These are phyloP conservation scores for Musca domestica DNA, from an alignment of 1,140 invertebrate species.

Conservation along the genomic window DNA sequence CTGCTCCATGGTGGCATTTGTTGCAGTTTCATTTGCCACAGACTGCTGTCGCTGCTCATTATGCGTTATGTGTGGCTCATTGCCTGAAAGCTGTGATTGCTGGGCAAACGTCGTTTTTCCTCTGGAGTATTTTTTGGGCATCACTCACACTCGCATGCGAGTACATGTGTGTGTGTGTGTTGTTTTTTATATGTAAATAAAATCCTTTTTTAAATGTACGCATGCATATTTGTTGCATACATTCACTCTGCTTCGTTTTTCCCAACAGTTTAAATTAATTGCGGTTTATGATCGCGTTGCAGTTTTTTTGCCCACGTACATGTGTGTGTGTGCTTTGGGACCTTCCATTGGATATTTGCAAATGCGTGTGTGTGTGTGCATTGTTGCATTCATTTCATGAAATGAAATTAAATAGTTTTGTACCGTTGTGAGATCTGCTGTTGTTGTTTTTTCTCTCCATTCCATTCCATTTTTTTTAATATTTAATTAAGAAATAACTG, in stretches of 20 bases:
- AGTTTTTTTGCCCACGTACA: no score
- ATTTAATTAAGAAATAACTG: slow-evolving; percentile 23
- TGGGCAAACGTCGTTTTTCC: background rate
- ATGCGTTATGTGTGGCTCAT: slow-evolving; percentile 7
- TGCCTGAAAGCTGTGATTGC: background rate
- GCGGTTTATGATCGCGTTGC: slow-evolving; percentile 1
- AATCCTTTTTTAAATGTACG: background rate
- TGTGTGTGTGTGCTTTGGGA: no score
- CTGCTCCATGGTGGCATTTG: no score
- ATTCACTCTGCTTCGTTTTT: no score
- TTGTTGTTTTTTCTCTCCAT: background rate
- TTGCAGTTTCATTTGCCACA: no score
- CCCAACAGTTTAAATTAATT: slow-evolving; percentile 13
- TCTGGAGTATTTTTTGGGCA: background rate
- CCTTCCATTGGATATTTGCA: no score
- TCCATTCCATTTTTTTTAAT: background rate
- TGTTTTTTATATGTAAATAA: slow-evolving; percentile 13
- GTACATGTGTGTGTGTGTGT: background rate
- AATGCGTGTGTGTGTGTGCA: background rate
- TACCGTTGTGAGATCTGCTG: background rate
- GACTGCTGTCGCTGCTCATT: slow-evolving; percentile 15
- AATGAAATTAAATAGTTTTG: slow-evolving; percentile 15
- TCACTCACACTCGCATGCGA: background rate
- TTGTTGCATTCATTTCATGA: slow-evolving; percentile 1
- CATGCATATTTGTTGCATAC: background rate